Base-by-base conservation (phyloP, 2,888 invertebrate genomes). In the Euproctis similis region DNA sequence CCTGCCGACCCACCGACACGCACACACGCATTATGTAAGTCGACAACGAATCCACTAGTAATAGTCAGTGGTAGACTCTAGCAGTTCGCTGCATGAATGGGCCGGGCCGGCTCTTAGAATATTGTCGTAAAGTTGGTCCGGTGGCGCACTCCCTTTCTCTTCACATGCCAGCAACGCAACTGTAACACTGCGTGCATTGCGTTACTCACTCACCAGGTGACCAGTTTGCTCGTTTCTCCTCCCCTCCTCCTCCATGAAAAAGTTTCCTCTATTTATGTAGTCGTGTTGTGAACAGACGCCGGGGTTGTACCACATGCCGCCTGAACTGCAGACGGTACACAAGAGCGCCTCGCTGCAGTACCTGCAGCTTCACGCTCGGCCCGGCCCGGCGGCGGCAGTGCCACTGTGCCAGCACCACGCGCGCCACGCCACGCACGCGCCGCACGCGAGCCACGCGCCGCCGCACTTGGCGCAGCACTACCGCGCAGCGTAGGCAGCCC, bases 1-100 rank as follows among this genome's bases (percentile, higher is more conserved):
- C 85, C 85, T 85, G 85, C 84, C 84, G 78, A 65, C 74, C 68
- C 81, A 77, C 82, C 80, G 81, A 68, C 81, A 75, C 74, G 63
- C 71, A 53, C 74, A 73, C 62, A 45, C 63, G 47, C 75, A 72
- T 45, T 74, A 81, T 46, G 68, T 74, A 30, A 32, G 51, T 38
- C 18, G 8, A 24, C 7, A 14, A n/a, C n/a, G n/a, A n/a, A n/a
- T n/a, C n/a, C n/a, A n/a, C n/a, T n/a, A n/a, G n/a, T n/a, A n/a
- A n/a, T n/a, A n/a, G n/a, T n/a, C n/a, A n/a, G n/a, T n/a, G n/a
- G n/a, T n/a, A n/a, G n/a, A n/a, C n/a, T n/a, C n/a, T n/a, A n/a
- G n/a, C n/a, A n/a, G n/a, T n/a, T n/a, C n/a, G n/a, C n/a, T n/a
- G n/a, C n/a, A n/a, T n/a, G n/a, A n/a, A n/a, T n/a, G n/a, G n/a